Conservation (phyloP, 2,888 invertebrate genomes). For the Aspidiotus rigidus region DNA sequence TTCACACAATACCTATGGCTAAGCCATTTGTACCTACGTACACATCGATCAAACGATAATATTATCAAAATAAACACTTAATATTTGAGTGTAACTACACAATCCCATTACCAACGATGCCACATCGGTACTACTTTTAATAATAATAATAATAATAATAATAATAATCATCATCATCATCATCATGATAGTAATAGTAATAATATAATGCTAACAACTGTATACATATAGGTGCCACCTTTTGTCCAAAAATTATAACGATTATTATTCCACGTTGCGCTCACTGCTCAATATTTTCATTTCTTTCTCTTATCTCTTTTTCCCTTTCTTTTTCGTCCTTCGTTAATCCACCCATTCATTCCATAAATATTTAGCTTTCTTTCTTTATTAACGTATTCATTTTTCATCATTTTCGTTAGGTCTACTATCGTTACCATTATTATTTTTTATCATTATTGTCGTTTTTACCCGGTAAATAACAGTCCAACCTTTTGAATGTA, state of each 20-base stretch:
- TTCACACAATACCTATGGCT: conserved; percentile 26
- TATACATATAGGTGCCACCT: too few relatives aligned
- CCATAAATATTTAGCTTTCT: too few relatives aligned
- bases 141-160: background rate
- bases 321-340: conserved; percentile 15
- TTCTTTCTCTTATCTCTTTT: background rate
- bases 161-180: too few relatives aligned
- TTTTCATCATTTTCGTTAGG: too few relatives aligned
- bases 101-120: conserved; percentile 23
- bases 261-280: conserved; percentile 31
- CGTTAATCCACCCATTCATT: too few relatives aligned
- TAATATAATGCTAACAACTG: too few relatives aligned
- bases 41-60: conserved; percentile 30
- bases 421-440: too few relatives aligned
- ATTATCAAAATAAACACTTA: conserved; percentile 32
- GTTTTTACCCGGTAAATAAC: too few relatives aligned
- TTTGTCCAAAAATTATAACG: conserved; percentile 22
- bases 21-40: background rate
- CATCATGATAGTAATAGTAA: background rate
- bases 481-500: too few relatives aligned
- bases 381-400: too few relatives aligned
- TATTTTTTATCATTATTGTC: too few relatives aligned
- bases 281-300: conserved; percentile 19
- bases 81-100: conserved; percentile 29
- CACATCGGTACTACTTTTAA: too few relatives aligned